Evolutionary conservation across 2,797 vertebrate species (phyloP).

Genomic region (Gobionotothen gibberifrons): DNA sequence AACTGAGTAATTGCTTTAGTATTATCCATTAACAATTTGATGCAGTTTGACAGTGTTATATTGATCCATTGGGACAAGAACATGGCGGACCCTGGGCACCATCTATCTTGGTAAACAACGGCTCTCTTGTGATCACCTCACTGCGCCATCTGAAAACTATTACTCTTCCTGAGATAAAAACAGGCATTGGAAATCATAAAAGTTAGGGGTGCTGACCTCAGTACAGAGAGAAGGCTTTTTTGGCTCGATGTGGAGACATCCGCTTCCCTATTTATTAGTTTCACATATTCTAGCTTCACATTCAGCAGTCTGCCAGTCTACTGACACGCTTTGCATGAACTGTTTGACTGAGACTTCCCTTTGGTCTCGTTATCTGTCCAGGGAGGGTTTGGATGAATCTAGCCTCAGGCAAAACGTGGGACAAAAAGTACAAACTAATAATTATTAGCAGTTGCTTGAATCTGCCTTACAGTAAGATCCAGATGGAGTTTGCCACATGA

Average conservation of each 20-base stretch:
- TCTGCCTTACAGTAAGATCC: slow-evolving; percentile 34
- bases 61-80: slow-evolving; percentile 21
- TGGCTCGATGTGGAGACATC: slow-evolving; percentile 66
- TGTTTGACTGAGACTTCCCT: slow-evolving; percentile 39
- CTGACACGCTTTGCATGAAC: slow-evolving; percentile 54
- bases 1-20: slow-evolving; percentile 16
- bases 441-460: slow-evolving; percentile 50
- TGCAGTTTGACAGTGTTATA: slow-evolving; percentile 21
- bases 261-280: slow-evolving; percentile 73
- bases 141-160: slow-evolving; percentile 72
- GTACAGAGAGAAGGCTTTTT: slow-evolving; percentile 35
- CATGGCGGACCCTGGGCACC: slow-evolving; percentile 17
- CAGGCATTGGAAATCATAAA: slow-evolving; percentile 60
- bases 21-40: slow-evolving; percentile 22
- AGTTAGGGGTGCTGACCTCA: slow-evolving; percentile 70
- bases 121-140: slow-evolving; percentile 36
- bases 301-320: slow-evolving; percentile 54
- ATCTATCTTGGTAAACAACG: slow-evolving; percentile 44
- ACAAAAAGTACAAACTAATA: slow-evolving; percentile 47
- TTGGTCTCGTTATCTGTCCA: slow-evolving; percentile 25
- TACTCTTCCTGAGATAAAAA: slow-evolving; percentile 56
- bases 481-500: slow-evolving; percentile 46
- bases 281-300: slow-evolving; percentile 64
- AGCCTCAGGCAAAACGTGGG: slow-evolving; percentile 15
- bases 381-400: slow-evolving; percentile 37